These are phyloP conservation scores for Drosophila nr. medialis DNA, from an alignment of 2,888 invertebrate species.

Conservation along the genomic window DNA sequence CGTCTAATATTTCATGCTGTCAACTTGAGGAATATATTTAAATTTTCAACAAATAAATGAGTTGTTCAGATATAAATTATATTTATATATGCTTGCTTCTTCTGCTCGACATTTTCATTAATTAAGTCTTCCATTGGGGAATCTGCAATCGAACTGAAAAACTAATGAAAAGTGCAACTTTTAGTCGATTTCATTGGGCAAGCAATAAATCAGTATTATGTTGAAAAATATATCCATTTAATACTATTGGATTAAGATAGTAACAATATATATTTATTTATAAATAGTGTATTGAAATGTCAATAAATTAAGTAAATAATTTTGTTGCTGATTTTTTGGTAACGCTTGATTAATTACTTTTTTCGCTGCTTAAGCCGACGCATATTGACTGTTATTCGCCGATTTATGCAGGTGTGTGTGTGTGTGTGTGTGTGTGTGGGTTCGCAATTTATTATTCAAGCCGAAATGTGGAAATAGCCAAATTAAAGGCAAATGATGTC, in stretches of 20 bases:
- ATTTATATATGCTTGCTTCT: not conserved
- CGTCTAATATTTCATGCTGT: not conserved
- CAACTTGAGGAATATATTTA: not conserved
- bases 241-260: not conserved
- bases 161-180: not conserved
- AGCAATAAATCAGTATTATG: not conserved
- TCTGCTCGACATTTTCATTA: not conserved
- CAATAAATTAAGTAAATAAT: slow-evolving; percentile 4
- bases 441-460: slow-evolving; percentile 73
- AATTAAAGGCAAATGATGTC: slow-evolving; percentile 76
- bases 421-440: slow-evolving; percentile 13
- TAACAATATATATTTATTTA: not conserved
- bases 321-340: slow-evolving; percentile 15
- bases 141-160: not conserved
- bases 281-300: slow-evolving; percentile 30
- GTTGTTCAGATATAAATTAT: not conserved
- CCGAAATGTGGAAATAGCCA: slow-evolving; percentile 69
- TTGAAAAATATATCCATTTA: not conserved
- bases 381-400: slow-evolving; percentile 29
- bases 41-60: not conserved
- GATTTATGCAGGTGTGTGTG: slow-evolving; percentile 14
- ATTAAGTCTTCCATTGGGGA: not conserved
- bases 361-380: slow-evolving; percentile 21
- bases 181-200: not conserved
- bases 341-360: slow-evolving; percentile 46